These are phyloP conservation scores for Aporophyla nigra DNA, from an alignment of 2,888 invertebrate genomes.

Conservation along the genomic window DNA sequence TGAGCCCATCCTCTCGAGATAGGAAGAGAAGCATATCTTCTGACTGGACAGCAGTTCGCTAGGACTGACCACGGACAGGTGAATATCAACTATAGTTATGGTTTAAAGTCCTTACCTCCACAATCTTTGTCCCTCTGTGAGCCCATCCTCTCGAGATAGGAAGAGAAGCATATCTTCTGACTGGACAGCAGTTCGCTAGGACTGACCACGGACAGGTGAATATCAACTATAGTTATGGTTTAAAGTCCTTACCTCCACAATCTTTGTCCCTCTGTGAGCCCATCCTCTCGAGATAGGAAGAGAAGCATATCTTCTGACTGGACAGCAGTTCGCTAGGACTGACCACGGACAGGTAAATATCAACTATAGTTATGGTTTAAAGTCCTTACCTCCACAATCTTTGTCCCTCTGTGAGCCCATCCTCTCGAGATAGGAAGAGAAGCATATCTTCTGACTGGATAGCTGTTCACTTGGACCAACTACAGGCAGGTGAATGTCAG, in stretches of 20 bases:
- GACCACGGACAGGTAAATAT: slow-evolving; percentile 93
- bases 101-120: slow-evolving; percentile 59
- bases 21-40: slow-evolving; percentile 94
- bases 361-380: slow-evolving; percentile 72
- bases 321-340: slow-evolving; percentile 95
- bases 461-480: slow-evolving; percentile 94
- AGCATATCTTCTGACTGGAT: slow-evolving; percentile 94
- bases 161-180: slow-evolving; percentile 94
- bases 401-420: slow-evolving; percentile 86
- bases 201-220: slow-evolving; percentile 94
- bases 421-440: slow-evolving; percentile 94
- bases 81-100: slow-evolving; percentile 92
- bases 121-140: slow-evolving; percentile 73
- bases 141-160: slow-evolving; percentile 94
- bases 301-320: slow-evolving; percentile 94
- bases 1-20: slow-evolving; percentile 93
- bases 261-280: slow-evolving; percentile 81
- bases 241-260: slow-evolving; percentile 61
- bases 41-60: slow-evolving; percentile 95
- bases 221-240: slow-evolving; percentile 80
- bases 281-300: slow-evolving; percentile 94
- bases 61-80: slow-evolving; percentile 93
- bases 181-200: slow-evolving; percentile 95
- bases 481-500: slow-evolving; percentile 93
- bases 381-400: slow-evolving; percentile 68